Conservation (phyloP, 92 coral and sea anemone genomes). For the Ricordea florida region DNA sequence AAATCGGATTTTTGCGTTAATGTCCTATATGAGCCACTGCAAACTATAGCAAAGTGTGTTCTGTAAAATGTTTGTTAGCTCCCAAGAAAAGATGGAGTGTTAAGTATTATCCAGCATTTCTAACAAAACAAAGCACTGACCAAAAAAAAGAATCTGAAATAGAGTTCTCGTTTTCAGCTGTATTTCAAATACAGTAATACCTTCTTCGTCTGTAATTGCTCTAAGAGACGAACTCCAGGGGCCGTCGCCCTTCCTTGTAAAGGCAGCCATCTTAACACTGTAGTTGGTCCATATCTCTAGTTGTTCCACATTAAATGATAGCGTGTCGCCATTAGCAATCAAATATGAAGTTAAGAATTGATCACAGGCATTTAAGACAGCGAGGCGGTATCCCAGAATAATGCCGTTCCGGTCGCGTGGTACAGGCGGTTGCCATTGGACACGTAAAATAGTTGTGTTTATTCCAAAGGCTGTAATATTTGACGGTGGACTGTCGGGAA, state of each 20-base stretch:
- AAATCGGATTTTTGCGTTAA: no score
- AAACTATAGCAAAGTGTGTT: no score
- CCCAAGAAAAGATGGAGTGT: no score
- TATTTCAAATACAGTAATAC: conserved; percentile 10
- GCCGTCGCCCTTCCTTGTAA: conserved; percentile 54
- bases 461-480: conserved; percentile 15
- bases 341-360: background rate
- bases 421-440: conserved; percentile 49
- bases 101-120: background rate
- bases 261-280: conserved; percentile 42
- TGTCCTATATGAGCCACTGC: no score
- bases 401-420: conserved; percentile 58
- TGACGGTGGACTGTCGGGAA: conserved; percentile 51
- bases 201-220: conserved; percentile 68
- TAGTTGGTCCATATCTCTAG: conserved; percentile 68
- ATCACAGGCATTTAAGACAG: conserved; percentile 22
- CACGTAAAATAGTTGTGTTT: conserved; percentile 23
- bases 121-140: no score
- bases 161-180: no score
- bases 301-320: background rate
- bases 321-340: conserved; percentile 17
- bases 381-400: conserved; percentile 37
- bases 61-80: no score
- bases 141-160: no score
- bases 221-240: conserved; percentile 42